Evolutionary conservation across 2,888 invertebrate species (phyloP).

Genomic region (Oxyscelio sp.): DNA sequence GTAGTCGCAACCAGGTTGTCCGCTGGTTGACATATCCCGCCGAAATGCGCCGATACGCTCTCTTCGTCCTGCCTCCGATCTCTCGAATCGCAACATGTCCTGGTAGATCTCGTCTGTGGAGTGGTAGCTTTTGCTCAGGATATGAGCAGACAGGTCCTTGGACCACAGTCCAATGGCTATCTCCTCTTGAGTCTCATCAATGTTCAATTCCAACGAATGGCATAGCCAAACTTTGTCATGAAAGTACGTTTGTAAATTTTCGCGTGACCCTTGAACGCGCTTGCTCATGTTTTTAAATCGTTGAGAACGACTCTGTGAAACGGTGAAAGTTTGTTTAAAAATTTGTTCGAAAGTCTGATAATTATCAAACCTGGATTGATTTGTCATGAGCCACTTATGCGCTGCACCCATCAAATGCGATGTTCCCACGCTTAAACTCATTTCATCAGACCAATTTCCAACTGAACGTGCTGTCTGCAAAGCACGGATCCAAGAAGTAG

Average conservation of each 20-base stretch:
- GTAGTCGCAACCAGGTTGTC: too few species aligned
- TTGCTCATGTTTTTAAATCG: slow-evolving; percentile 3
- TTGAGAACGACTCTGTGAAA: background rate
- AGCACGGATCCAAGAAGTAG: background rate
- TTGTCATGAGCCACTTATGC: slow-evolving; percentile 28
- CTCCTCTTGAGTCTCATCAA: background rate
- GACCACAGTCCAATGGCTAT: background rate
- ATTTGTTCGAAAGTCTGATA: background rate
- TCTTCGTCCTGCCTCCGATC: background rate
- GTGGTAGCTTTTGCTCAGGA: background rate
- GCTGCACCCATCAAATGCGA: slow-evolving; percentile 14
- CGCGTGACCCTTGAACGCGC: background rate
- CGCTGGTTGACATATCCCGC: background rate
- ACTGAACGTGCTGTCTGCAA: background rate
- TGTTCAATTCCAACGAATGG: background rate
- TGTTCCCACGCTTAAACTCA: slow-evolving; percentile 4
- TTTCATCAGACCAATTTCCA: slow-evolving; percentile 1
- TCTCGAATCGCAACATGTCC: background rate
- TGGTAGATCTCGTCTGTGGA: background rate
- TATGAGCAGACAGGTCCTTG: background rate
- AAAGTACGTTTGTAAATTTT: background rate
- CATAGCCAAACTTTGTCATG: background rate
- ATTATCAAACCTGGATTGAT: background rate
- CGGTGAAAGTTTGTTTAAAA: background rate
- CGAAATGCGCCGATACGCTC: background rate